Evolutionary conservation across 2,113 vertebrate genomes (phyloP), one percentile per base, ranked within the genome.

Genomic region (Anolis sagrei): DNA sequence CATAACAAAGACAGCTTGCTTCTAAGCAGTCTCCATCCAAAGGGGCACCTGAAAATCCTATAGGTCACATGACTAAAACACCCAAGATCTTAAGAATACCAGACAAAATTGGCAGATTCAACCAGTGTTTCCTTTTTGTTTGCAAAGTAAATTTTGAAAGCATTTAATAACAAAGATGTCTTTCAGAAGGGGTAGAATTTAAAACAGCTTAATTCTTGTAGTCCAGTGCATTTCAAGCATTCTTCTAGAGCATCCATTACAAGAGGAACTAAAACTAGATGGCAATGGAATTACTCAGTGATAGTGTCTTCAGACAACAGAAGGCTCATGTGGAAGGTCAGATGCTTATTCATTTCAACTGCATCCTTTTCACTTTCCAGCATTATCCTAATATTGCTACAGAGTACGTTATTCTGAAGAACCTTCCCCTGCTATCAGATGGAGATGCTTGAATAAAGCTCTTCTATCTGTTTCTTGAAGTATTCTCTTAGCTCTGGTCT

Each of bases 401-500:
- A 29, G 85, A 93, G 92, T 95, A 93, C 92, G 29, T 90, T 90
- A 79, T n/a, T 91, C 89, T 81, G 89, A 88, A 92, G 92, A 89
- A 89, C 89, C 84, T 88, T 88, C 92, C 91, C 1, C 0, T 90
- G 86, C 81, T 86, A 94, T 98, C 97, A 99, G 96, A 99, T 97
- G 94, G 97, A 97, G 94, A 97, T 97, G 91, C 96, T 95, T 90
- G 96, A 97, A 94, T 99, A 99, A 93, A 99, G 98, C 76, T 98
- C 95, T 80, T 98, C 97, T 76, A 99, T 98, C 93, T 98, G 97
- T 83, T 89, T 95, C 95, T 97, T 99, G 96, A 99, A 99, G 96
- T 97, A 98, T 92, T 98, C 98, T 96, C 97, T 98, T 86, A 99
- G 96, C 94, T 99, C 98, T 0, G 98, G 97, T 90, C 99, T 96